These are phyloP conservation scores for Drosophila dives DNA, from an alignment of 2,888 invertebrate species.

Conservation along the genomic window DNA sequence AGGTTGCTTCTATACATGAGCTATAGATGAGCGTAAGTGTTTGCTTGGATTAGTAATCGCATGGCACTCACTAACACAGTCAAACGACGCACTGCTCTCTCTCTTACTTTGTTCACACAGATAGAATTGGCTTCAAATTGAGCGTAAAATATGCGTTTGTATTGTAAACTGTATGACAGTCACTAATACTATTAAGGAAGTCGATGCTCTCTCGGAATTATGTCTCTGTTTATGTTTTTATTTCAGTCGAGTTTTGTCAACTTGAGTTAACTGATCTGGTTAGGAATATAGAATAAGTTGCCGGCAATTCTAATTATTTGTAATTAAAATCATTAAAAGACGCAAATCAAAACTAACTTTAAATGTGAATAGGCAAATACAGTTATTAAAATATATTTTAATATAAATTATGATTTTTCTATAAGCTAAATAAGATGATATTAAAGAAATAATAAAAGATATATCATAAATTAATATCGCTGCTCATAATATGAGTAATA, in stretches of 20 bases:
- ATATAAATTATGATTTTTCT: not conserved
- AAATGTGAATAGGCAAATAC: rapidly evolving
- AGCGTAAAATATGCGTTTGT: constrained; percentile 24
- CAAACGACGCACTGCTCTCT: constrained; percentile 44
- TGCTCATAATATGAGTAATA: not conserved
- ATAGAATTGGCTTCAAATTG: not conserved
- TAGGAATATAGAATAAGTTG: not conserved
- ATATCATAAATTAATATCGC: not conserved
- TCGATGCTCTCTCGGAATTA: constrained; percentile 22
- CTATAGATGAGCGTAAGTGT: constrained; percentile 11
- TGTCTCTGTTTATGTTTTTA: constrained; percentile 61
- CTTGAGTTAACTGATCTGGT: not conserved
- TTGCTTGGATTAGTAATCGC: constrained; percentile 21
- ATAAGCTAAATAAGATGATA: not conserved
- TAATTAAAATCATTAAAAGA: not conserved
- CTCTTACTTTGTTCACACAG: not conserved
- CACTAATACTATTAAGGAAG: constrained; percentile 33
- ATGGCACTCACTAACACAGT: constrained; percentile 41
- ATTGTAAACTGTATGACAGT: not conserved
- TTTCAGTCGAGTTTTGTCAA: not conserved
- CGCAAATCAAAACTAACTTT: not conserved
- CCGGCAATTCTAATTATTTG: not conserved
- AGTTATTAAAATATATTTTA: not conserved
- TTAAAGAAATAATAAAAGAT: not conserved
- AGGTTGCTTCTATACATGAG: constrained; percentile 1